Conservation (phyloP, 2,888 invertebrate species). For the Diploptera punctata region DNA sequence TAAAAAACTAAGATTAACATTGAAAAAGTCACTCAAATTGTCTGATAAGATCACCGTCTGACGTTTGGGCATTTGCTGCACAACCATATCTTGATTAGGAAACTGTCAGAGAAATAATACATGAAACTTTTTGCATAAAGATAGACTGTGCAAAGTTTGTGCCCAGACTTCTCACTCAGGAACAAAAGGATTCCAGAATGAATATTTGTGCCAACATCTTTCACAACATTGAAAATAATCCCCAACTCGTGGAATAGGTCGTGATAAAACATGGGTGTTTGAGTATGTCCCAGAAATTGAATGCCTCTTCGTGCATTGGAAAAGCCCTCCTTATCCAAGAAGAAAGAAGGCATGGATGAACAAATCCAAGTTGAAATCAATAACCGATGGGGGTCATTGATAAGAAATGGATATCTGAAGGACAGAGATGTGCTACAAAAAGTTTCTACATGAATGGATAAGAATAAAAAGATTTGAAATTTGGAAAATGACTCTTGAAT, state of each 20-base stretch:
- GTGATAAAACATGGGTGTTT: background rate
- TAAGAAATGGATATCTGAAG: constrained; percentile 1
- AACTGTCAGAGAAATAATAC: background rate
- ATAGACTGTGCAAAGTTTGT: background rate
- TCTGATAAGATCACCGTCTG: background rate
- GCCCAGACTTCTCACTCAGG: too few relatives aligned
- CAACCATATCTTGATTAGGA: background rate
- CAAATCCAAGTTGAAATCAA: constrained; percentile 12
- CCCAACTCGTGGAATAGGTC: background rate
- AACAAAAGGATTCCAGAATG: too few relatives aligned
- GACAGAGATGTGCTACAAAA: constrained; percentile 17
- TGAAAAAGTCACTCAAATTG: background rate
- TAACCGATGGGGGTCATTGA: background rate
- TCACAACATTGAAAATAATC: constrained; percentile 12
- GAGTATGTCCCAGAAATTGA: constrained; percentile 3
- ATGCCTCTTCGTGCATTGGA: background rate
- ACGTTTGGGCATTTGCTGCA: background rate
- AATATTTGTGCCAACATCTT: constrained; percentile 15
- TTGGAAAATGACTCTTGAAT: too few relatives aligned
- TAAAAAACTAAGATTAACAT: background rate
- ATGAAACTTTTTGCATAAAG: background rate
- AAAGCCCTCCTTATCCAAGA: constrained; percentile 10
- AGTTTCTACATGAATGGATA: background rate
- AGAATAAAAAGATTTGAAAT: constrained; percentile 10
- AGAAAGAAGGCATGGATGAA: background rate